Conservation (phyloP, 2,113 vertebrate genomes). For the Hemiprocne comata region DNA sequence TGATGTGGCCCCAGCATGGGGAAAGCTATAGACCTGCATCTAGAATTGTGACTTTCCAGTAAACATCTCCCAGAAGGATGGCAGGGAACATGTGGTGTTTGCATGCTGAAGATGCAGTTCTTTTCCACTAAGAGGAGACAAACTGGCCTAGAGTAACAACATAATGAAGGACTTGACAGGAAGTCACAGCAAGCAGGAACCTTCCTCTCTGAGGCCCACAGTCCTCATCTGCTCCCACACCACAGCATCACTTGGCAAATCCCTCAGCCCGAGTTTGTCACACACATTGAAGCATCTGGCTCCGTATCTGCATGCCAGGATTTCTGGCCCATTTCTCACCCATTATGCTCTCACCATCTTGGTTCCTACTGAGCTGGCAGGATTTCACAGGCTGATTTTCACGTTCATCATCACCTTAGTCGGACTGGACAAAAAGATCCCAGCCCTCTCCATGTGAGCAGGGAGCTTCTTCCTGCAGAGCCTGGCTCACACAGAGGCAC, state of each 20-base stretch:
- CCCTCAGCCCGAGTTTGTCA: not conserved
- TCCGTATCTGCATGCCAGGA: fast-evolving
- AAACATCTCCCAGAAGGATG: not conserved
- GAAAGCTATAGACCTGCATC: not conserved
- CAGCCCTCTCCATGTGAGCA: not conserved
- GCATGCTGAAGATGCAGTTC: fast-evolving
- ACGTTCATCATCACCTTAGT: not conserved
- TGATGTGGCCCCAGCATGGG: not conserved
- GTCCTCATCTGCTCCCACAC: not conserved
- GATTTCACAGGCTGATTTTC: not conserved
- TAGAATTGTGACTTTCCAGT: not conserved
- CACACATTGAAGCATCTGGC: no score
- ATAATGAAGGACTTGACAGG: not conserved
- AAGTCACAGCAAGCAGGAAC: not conserved
- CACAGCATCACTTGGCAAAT: not conserved
- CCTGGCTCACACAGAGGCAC: fast-evolving
- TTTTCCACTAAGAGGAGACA: not conserved
- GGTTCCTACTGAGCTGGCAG: not conserved
- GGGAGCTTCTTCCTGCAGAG: not conserved
- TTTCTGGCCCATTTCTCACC: not conserved
- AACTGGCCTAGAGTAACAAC: not conserved
- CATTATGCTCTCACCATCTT: not conserved
- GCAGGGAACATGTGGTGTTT: not conserved
- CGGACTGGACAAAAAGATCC: fast-evolving
- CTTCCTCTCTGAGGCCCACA: not conserved